A percentile compares a stretch with the other conserved stretches of the same genome.
Evolutionary conservation across 1,140 invertebrate species (phyloP).

Genomic region (Drosophila pruinosa): DNA sequence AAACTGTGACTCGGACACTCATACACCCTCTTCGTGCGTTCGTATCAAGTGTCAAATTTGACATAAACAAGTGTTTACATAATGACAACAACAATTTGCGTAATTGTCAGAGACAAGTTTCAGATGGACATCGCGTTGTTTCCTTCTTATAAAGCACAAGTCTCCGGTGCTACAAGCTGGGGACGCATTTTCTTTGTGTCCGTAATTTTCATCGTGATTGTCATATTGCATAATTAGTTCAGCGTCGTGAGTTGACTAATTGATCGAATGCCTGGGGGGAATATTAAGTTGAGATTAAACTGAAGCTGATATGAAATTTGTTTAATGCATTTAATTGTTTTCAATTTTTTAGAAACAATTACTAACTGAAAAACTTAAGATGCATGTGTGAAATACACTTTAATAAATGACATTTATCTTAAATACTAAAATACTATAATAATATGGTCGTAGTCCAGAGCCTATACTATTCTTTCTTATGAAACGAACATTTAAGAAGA

Average conservation of each 20-base stretch:
- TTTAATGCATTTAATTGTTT: neutral
- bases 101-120: conserved; percentile 66
- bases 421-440: too few species aligned
- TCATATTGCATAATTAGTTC: conserved; percentile 34
- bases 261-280: conserved; percentile 31
- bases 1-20: neutral
- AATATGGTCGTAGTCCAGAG: too few species aligned
- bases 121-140: neutral
- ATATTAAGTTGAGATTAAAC: neutral
- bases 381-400: too few species aligned
- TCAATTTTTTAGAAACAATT: neutral
- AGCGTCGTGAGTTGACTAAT: conserved; percentile 46
- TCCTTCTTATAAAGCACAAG: neutral
- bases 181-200: conserved; percentile 20
- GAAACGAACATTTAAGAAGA: too few species aligned
- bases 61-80: conserved; percentile 80
- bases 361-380: too few species aligned
- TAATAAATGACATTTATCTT: too few species aligned
- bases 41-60: conserved; percentile 79
- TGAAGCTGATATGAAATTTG: neutral
- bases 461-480: too few species aligned
- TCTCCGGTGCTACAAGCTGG: neutral
- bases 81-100: conserved; percentile 80
- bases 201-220: conserved; percentile 12
- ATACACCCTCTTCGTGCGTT: conserved; percentile 5